Percentiles rank a stretch among this genome's conserved stretches.
These are phyloP conservation scores for Otus sunia DNA, from an alignment of 2,113 vertebrate genomes.

Conservation along the genomic window DNA sequence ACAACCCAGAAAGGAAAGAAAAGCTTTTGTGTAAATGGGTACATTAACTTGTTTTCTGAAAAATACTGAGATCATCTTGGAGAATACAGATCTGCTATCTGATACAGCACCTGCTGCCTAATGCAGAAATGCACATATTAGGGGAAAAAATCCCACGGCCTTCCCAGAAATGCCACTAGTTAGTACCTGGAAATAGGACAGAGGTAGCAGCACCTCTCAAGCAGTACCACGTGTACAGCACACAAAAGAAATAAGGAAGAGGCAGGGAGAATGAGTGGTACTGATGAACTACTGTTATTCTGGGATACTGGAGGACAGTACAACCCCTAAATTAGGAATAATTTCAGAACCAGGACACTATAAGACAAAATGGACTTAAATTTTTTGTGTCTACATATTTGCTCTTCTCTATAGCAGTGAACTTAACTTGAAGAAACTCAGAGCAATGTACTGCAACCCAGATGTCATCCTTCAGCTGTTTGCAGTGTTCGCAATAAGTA, in stretches of 20 bases:
- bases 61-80: not conserved
- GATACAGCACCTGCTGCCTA: not conserved
- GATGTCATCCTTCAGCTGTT: not conserved
- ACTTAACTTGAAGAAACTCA: not conserved
- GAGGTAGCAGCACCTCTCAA: not conserved
- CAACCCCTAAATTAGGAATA: not conserved
- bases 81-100: not conserved
- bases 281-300: not conserved
- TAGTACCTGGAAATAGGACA: not conserved
- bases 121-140: not conserved
- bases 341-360: not conserved
- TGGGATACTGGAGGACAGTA: not conserved
- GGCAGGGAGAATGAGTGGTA: not conserved
- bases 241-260: not conserved
- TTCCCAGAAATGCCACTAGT: not conserved
- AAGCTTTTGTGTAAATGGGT: not conserved
- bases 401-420: not conserved
- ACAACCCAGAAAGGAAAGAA: not conserved
- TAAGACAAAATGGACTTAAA: not conserved
- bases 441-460: not conserved
- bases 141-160: not conserved
- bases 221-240: not conserved
- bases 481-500: accelerated
- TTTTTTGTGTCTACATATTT: not conserved
- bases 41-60: not conserved